Percentiles rank a stretch among this genome's conserved stretches.
These are phyloP conservation scores for Salvator merianae DNA, from an alignment of 2,113 vertebrate genomes.

Conservation along the genomic window DNA sequence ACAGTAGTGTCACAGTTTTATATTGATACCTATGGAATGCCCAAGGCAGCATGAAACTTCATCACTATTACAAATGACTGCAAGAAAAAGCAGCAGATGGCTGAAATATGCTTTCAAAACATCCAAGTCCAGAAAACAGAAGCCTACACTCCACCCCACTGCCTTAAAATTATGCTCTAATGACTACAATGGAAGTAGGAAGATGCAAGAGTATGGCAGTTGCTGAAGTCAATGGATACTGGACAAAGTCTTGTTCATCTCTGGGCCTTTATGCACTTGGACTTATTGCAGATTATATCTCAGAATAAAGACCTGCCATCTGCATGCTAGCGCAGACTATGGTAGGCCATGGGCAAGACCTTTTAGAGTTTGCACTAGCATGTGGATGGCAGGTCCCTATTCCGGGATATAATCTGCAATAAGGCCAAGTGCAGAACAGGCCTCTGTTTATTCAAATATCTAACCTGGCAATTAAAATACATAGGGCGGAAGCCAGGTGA, in stretches of 20 bases:
- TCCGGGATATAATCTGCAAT: too few species aligned
- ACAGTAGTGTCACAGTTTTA: not conserved
- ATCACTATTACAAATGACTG: not conserved
- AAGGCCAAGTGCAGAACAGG: too few species aligned
- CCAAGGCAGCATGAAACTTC: not conserved
- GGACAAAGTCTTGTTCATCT: not conserved
- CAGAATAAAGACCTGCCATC: too few species aligned
- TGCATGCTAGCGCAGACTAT: too few species aligned
- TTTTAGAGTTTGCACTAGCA: too few species aligned
- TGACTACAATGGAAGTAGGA: not conserved
- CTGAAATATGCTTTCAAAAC: not conserved
- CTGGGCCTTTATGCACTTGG: not conserved
- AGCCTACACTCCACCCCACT: not conserved
- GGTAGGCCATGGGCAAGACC: too few species aligned
- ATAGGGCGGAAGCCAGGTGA: too few species aligned
- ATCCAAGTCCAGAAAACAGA: not conserved
- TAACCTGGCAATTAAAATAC: not conserved
- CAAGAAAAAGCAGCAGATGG: not conserved
- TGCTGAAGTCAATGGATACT: not conserved
- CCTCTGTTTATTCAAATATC: not conserved
- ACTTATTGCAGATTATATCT: too few species aligned
- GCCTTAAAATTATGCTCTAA: not conserved
- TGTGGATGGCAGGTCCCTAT: too few species aligned
- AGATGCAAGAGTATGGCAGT: not conserved
- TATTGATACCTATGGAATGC: not conserved